Conservation (phyloP, 2,113 vertebrate species). For the Callocephalon fimbriatum region DNA sequence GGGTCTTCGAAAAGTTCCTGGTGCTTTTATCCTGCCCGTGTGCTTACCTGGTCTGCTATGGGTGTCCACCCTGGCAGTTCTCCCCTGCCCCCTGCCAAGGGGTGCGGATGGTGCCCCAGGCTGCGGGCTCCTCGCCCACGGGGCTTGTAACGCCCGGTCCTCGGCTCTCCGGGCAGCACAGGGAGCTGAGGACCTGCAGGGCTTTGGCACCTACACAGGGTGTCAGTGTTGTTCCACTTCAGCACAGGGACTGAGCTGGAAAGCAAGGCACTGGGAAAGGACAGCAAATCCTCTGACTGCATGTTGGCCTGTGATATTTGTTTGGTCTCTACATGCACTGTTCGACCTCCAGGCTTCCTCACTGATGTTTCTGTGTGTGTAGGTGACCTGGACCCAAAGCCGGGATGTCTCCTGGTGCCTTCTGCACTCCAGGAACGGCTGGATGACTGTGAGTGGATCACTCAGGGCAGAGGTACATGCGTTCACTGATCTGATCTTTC, state of each 20-base stretch:
- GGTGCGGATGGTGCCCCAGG: accelerated
- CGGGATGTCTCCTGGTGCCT: slow-evolving; percentile 64
- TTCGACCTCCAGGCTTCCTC: background rate
- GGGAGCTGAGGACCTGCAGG: background rate
- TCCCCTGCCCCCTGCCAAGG: background rate
- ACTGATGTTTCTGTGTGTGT: accelerated
- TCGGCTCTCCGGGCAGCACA: accelerated
- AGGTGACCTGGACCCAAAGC: slow-evolving; percentile 68
- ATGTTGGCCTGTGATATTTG: accelerated
- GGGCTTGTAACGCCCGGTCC: accelerated
- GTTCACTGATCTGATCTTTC: accelerated
- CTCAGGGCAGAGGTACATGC: slow-evolving; percentile 39
- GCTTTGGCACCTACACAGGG: background rate
- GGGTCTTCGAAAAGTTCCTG: accelerated
- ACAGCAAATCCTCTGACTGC: accelerated
- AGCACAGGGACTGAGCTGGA: accelerated
- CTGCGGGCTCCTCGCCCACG: accelerated
- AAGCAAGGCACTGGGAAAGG: accelerated
- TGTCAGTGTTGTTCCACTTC: background rate
- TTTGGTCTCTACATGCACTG: accelerated
- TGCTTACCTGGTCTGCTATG: accelerated
- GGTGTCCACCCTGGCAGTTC: background rate
- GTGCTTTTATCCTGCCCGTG: accelerated
- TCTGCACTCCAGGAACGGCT: slow-evolving; percentile 70
- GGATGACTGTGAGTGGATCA: slow-evolving; percentile 43